Evolutionary conservation across 2,113 vertebrate species (phyloP).

Genomic region (Brachypteracias leptosomus): DNA sequence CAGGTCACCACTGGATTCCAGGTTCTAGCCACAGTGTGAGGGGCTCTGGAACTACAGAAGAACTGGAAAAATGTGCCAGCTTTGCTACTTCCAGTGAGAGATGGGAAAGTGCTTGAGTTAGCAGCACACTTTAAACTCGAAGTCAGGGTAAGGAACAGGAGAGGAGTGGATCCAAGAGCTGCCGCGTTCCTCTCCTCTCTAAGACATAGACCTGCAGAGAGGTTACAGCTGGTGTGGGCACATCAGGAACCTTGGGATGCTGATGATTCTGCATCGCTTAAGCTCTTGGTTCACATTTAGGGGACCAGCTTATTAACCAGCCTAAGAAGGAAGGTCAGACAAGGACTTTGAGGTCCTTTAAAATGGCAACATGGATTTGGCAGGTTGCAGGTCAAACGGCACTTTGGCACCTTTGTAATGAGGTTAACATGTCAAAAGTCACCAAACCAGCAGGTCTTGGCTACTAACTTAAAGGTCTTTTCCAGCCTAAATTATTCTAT

Average conservation of each 20-base stretch:
- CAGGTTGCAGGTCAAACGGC: background rate
- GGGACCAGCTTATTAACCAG: background rate
- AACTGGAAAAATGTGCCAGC: background rate
- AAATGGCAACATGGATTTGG: background rate
- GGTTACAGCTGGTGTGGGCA: background rate
- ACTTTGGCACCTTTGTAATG: background rate
- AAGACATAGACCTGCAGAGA: background rate
- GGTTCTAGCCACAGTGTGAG: background rate
- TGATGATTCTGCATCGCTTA: background rate
- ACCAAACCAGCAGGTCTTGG: background rate
- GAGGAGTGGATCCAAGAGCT: accelerated
- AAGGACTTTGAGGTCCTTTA: background rate
- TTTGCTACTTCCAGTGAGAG: background rate
- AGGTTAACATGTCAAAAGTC: background rate
- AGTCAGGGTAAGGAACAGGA: accelerated
- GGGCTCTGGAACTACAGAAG: background rate
- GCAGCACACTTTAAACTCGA: background rate
- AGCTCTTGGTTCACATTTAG: background rate
- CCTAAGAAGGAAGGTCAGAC: background rate
- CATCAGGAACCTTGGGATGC: accelerated
- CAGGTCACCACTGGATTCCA: background rate
- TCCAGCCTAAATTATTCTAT: background rate
- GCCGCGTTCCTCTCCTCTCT: background rate
- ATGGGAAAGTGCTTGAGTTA: background rate
- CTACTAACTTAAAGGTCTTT: background rate